Conservation (phyloP, 1,140 invertebrate species). For the Mycetomoellerius zeteki region DNA sequence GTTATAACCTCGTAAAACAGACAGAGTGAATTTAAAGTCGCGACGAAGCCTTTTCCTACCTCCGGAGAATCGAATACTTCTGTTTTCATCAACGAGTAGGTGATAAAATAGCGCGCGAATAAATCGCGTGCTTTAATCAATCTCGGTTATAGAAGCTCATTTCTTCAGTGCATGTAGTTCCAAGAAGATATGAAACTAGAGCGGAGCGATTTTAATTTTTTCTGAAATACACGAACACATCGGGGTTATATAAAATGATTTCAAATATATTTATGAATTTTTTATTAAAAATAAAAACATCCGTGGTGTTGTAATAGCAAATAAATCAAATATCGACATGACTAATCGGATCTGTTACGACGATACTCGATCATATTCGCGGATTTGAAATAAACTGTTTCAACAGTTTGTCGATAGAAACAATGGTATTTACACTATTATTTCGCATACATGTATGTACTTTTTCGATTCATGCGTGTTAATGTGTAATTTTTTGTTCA, state of each 20-base stretch:
- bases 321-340: constrained; percentile 25
- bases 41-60: constrained; percentile 28
- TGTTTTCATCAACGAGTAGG: constrained; percentile 34
- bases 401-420: constrained; percentile 1
- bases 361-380: constrained; percentile 26
- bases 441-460: neutral
- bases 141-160: constrained; percentile 28
- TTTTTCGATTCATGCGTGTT: neutral
- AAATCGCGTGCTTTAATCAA: constrained; percentile 65
- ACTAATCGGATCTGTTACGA: constrained; percentile 44
- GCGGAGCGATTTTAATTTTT: constrained; percentile 2
- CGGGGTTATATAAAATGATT: constrained; percentile 9
- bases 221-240: too few relatives aligned
- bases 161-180: neutral
- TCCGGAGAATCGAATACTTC: constrained; percentile 3
- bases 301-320: neutral
- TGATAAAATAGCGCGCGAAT: constrained; percentile 30
- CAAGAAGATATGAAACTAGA: neutral
- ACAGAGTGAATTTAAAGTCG: constrained; percentile 73
- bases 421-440: neutral
- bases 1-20: constrained; percentile 73
- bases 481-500: constrained; percentile 7
- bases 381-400: constrained; percentile 40
- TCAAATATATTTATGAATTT: neutral
- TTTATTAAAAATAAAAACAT: neutral